Evolutionary conservation across 1,140 invertebrate genomes (phyloP), one percentile per base, ranked within the genome.

Genomic region (Nebria ingens): DNA sequence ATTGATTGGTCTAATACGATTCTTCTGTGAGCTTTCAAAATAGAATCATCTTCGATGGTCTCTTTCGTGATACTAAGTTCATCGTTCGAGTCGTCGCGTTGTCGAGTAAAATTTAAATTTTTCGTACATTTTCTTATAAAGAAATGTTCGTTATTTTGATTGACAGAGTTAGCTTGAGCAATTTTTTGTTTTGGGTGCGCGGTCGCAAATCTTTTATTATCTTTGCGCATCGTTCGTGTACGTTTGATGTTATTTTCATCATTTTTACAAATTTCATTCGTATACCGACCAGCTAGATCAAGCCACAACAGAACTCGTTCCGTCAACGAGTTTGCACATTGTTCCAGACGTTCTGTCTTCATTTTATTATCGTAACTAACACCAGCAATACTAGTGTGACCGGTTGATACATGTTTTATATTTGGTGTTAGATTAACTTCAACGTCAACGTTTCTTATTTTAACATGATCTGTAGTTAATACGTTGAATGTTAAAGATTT

Each of bases 251-350:
- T 6, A 11, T 49, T 17, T 49, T 49, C 42, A 4, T 49, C 11
- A 49, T 49, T 49, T 4, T 6, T 19, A 6, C 17, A 11, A 4
- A 49, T 49, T 49, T 11, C 11, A 17, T 62, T 66, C 0, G 25
- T 34, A 34, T 9, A 34, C n/a, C 25, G 25, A n/a, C 71, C 71
- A 1, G 73, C 73, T 12, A 75, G 61, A 58, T 76, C 71, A 54
- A 78, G 59, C 76, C 76, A 77, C 21, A 76, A 73, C 0, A 76
- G 59, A 0, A 78, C 75, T 2, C 73, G 66, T 20, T 77, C 73
- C 0, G 73, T 73, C 19, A 77, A 59, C 4, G 63, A 61, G 17
- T 3, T 17, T 34, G 6, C 25, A 34, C 25, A 34, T 12, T 45
- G 40, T 45, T 45, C 40, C 17, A 45, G 17, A 45, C 6, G 6